Base-by-base conservation (phyloP, 2,888 invertebrate species). In the Eristalis pertinax region DNA sequence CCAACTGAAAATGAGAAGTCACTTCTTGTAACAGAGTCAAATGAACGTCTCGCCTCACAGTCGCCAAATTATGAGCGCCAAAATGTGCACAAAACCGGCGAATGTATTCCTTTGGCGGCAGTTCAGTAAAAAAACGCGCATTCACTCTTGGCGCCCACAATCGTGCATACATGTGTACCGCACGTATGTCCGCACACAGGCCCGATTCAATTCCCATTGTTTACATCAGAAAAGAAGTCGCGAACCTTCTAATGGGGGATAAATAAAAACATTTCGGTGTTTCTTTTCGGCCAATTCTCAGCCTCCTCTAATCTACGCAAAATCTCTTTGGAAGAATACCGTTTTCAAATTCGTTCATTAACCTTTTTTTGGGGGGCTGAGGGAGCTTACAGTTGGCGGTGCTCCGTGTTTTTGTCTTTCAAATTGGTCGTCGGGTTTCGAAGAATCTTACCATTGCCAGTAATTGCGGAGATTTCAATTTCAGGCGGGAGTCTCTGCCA, bases 241-340 rank as follows among this genome's bases (percentile, higher is more conserved):
- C 50, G 35, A 38, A 75, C 50, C 4, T 10, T 63, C 41, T 41
- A 62, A 73, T 38, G 24, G 13, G 38, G 13, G 11, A 64, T 75
- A 67, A 76, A 76, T 76, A 76, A 76, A 76, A 68, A 76, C 62
- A 76, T 60, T 68, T 76, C 26, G 38, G 19, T 67, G 72, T 60
- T 58, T 58, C 19, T 22, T n/a, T 41, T 43, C 15, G 13, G 11
- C 4, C 10, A 24, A 8, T 60, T 26, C 13, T 26, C 19, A 2
- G 24, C 22, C n/a, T 19, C 43, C 41, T 41, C 13, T 26, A 41
- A 15, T 8, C 2, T 2, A 19, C 56, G 8, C 56, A 56, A 56
- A n/a, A 26, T 32, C 8, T 8, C 15, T 29, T 32, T 50, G 32
- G 32, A 56, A 63, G 22, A 22, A 74, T 74, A 65, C 74, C 64